These are phyloP conservation scores for Listrodromus nycthemerus DNA, from an alignment of 2,888 invertebrate genomes.

Conservation along the genomic window DNA sequence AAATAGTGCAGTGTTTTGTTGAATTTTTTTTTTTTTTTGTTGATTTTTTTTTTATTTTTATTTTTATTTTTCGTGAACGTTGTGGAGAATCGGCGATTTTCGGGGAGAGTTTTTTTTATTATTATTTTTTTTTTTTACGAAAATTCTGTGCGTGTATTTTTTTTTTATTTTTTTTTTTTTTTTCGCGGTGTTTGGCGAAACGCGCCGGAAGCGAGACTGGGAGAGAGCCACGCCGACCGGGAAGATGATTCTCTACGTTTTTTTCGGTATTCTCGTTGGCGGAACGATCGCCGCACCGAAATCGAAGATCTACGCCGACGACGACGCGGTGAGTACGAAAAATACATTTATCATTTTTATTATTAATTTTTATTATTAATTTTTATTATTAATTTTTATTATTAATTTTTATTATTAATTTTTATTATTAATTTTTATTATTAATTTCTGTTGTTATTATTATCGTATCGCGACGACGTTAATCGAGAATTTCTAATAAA, in stretches of 20 bases:
- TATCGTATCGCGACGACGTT: no score
- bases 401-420: no score
- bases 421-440: no score
- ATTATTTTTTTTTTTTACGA: not conserved
- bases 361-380: no score
- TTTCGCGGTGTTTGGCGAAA: constrained; percentile 10
- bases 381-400: no score
- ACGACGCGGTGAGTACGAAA: constrained; percentile 78
- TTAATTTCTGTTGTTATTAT: no score
- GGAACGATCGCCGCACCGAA: constrained; percentile 67
- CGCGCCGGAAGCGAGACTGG: constrained; percentile 1
- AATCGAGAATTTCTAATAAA: no score
- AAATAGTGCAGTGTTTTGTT: constrained; percentile 14
- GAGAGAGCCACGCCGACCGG: no score
- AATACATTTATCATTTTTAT: constrained; percentile 9
- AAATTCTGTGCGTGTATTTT: no score
- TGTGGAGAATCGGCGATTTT: constrained; percentile 25
- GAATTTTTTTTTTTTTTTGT: not conserved
- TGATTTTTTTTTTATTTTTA: not conserved
- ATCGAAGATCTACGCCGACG: constrained; percentile 78
- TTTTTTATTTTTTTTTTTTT: constrained; percentile 4
- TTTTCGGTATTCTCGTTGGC: constrained; percentile 66
- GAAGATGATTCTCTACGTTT: constrained; percentile 71
- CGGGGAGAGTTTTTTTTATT: not conserved
- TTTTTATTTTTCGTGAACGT: constrained; percentile 12